Conservation (phyloP, 2,888 invertebrate species). For the Apotomis turbidana region DNA sequence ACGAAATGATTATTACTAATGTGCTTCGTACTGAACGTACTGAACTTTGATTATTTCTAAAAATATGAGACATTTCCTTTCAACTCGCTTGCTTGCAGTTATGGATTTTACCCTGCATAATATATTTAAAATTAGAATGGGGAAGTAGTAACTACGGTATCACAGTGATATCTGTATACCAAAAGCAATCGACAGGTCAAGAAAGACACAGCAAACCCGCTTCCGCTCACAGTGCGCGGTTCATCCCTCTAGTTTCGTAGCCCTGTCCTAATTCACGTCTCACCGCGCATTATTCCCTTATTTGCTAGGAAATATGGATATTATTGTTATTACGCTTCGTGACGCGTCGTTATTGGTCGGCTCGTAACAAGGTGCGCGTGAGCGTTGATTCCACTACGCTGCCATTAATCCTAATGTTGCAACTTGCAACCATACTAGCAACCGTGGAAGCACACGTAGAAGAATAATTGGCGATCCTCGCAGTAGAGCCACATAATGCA, state of each 20-base stretch:
- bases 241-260: conserved; percentile 52
- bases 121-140: no score
- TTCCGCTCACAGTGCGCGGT: not conserved
- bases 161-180: no score
- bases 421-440: conserved; percentile 21
- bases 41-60: no score
- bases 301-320: conserved; percentile 78
- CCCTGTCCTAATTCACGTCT: conserved; percentile 70
- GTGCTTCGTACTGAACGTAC: no score
- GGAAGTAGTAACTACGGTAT: no score
- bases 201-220: not conserved
- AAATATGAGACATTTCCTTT: no score
- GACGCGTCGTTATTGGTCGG: conserved; percentile 64
- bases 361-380: conserved; percentile 56
- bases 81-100: no score
- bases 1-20: no score
- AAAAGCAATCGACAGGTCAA: no score
- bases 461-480: conserved; percentile 23
- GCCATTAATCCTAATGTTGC: conserved; percentile 40
- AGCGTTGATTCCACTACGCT: conserved; percentile 38
- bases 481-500: conserved; percentile 2
- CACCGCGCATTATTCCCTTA: conserved; percentile 74
- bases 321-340: conserved; percentile 79
- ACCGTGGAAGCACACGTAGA: conserved; percentile 18
- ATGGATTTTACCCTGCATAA: no score